Evolutionary conservation across 2,113 vertebrate species (phyloP).

Genomic region (Melanocharis versteri): DNA sequence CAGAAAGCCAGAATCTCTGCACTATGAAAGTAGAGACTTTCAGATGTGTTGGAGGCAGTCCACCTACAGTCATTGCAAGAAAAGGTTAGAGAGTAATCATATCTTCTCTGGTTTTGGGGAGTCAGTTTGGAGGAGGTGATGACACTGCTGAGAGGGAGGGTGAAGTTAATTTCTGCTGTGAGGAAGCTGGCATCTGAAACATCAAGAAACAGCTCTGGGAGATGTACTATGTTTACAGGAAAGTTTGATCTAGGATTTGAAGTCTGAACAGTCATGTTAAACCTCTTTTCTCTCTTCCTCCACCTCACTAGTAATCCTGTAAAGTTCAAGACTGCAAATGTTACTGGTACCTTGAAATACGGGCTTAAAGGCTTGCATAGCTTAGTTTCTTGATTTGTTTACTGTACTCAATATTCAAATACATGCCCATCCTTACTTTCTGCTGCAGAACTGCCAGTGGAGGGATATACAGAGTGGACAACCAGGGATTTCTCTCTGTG

Average conservation of each 20-base stretch:
- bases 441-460: background rate
- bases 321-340: background rate
- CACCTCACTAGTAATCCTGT: background rate
- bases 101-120: background rate
- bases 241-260: background rate
- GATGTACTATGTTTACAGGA: background rate
- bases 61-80: slow-evolving; percentile 10
- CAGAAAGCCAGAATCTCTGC: slow-evolving; percentile 9
- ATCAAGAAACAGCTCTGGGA: background rate
- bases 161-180: slow-evolving; percentile 3
- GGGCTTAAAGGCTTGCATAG: background rate
- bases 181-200: background rate
- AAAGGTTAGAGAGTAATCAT: slow-evolving; percentile 34
- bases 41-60: slow-evolving; percentile 12
- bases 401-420: background rate
- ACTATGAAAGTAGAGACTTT: background rate
- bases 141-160: background rate
- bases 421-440: background rate
- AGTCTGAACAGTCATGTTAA: background rate
- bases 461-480: background rate
- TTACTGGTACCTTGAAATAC: slow-evolving; percentile 10
- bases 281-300: background rate
- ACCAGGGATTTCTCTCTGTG: background rate
- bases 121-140: slow-evolving; percentile 29
- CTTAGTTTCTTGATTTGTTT: background rate